Conservation (phyloP, 2,888 invertebrate species). For the Platycheirus albimanus region DNA sequence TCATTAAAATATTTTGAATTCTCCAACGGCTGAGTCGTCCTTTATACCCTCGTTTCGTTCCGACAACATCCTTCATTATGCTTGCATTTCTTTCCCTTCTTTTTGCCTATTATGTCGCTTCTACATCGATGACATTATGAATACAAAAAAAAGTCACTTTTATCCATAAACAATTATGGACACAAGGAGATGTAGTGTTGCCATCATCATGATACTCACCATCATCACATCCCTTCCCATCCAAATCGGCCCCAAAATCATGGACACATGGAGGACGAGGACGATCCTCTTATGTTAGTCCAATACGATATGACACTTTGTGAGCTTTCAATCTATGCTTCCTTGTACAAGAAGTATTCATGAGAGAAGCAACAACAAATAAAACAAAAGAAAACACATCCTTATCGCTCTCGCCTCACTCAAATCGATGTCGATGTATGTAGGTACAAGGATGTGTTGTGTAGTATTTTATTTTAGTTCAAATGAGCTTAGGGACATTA, state of each 20-base stretch:
- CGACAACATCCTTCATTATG: conserved; percentile 51
- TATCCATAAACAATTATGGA: conserved; percentile 67
- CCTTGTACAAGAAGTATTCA: no score
- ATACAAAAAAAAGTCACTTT: conserved; percentile 33
- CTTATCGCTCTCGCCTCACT: conserved; percentile 26
- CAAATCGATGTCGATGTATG: no score
- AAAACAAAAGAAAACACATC: conserved; percentile 57
- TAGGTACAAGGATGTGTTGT: conserved; percentile 9
- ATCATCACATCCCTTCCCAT: background rate
- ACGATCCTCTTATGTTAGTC: conserved; percentile 61
- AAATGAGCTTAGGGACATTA: conserved; percentile 1
- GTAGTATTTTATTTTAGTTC: conserved; percentile 18
- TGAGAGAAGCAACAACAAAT: conserved; percentile 17
- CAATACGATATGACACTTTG: conserved; percentile 60
- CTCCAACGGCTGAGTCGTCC: conserved; percentile 51
- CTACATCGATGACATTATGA: conserved; percentile 57
- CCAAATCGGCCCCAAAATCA: no score
- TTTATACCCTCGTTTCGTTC: conserved; percentile 36
- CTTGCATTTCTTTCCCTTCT: conserved; percentile 22
- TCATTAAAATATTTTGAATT: conserved; percentile 74
- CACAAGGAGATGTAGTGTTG: conserved; percentile 45
- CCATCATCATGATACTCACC: conserved; percentile 27
- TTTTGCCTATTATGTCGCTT: conserved; percentile 23
- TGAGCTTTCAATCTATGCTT: conserved; percentile 60
- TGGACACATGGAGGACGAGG: conserved; percentile 32